Conservation (phyloP, 2,113 vertebrate genomes). For the Macquaria australasica region DNA sequence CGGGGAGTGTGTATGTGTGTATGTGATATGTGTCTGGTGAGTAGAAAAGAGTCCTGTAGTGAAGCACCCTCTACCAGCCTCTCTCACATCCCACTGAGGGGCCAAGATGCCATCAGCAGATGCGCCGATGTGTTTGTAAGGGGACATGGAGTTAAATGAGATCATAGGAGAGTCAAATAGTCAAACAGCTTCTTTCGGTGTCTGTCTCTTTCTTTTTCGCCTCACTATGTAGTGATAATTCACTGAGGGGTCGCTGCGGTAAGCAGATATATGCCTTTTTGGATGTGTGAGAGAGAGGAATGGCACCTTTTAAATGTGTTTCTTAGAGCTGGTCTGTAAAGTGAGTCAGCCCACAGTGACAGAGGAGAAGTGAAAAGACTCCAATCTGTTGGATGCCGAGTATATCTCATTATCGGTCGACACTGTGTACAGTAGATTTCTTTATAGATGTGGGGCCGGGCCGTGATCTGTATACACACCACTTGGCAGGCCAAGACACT, state of each 20-base stretch:
- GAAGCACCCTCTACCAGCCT: slow-evolving; percentile 54
- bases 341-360: slow-evolving; percentile 40
- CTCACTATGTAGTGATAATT: slow-evolving; percentile 40
- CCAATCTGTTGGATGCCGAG: slow-evolving; percentile 48
- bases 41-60: slow-evolving; percentile 45
- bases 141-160: slow-evolving; percentile 55
- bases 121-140: slow-evolving; percentile 37
- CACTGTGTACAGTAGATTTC: slow-evolving; percentile 65
- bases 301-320: slow-evolving; percentile 66
- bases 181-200: slow-evolving; percentile 33
- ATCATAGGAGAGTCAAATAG: slow-evolving; percentile 37
- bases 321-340: slow-evolving; percentile 52
- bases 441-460: slow-evolving; percentile 53
- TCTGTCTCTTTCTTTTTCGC: slow-evolving; percentile 19
- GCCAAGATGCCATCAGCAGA: slow-evolving; percentile 55
- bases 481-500: slow-evolving; percentile 65
- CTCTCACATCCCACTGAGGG: slow-evolving; percentile 55
- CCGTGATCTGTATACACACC: slow-evolving; percentile 48
- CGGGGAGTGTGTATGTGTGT: slow-evolving; percentile 11
- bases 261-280: slow-evolving; percentile 32
- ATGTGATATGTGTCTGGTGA: slow-evolving; percentile 32
- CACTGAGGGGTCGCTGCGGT: slow-evolving; percentile 31
- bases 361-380: slow-evolving; percentile 59
- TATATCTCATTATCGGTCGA: slow-evolving; percentile 67
- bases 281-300: slow-evolving; percentile 17